Conservation (phyloP, 1,140 invertebrate genomes). For the Hycleus cichorii region DNA sequence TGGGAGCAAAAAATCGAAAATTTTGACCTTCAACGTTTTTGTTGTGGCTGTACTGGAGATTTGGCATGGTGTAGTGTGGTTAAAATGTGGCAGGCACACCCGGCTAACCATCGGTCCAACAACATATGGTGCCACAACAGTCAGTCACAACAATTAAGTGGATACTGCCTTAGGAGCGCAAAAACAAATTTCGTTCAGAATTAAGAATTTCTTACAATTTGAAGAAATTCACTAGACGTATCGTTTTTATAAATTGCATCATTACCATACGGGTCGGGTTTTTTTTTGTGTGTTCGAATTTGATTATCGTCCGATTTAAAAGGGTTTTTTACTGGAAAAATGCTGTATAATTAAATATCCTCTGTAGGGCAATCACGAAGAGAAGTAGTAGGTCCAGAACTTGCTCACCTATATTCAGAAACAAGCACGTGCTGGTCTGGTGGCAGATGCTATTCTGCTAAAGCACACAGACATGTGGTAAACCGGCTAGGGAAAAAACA, state of each 20-base stretch:
- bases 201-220: too few species aligned
- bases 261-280: constrained; percentile 5
- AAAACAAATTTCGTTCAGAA: background rate
- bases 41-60: constrained; percentile 16
- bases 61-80: constrained; percentile 3
- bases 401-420: constrained; percentile 17
- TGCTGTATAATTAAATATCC: constrained; percentile 18
- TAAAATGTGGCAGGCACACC: background rate
- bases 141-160: background rate
- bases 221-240: background rate
- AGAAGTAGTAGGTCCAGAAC: constrained; percentile 3
- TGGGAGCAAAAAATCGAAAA: constrained; percentile 19
- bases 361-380: constrained; percentile 19
- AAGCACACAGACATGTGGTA: constrained; percentile 13
- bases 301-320: background rate
- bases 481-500: too few species aligned
- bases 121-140: background rate
- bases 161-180: background rate
- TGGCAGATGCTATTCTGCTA: constrained; percentile 18
- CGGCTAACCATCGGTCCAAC: background rate
- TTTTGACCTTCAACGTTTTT: constrained; percentile 26
- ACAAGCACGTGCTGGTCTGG: constrained; percentile 16
- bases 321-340: background rate
- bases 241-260: constrained; percentile 7
- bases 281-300: too few species aligned